A percentile compares a stretch with the other conserved stretches of the same genome.
Conservation (phyloP, 2,888 invertebrate species). For the Tachina fera region DNA sequence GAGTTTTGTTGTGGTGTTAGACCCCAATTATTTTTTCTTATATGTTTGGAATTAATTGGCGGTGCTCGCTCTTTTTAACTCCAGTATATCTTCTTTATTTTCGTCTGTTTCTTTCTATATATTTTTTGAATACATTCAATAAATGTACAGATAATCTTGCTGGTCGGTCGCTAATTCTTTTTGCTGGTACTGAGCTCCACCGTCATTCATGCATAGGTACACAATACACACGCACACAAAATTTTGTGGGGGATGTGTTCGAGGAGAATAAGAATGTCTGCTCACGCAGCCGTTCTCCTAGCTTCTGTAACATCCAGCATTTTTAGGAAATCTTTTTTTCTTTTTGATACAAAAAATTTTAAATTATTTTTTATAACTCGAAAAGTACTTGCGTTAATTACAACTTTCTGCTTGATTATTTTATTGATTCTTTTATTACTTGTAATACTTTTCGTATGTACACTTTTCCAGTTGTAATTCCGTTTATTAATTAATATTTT, state of each 20-base stretch:
- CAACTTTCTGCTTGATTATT: constrained; percentile 9
- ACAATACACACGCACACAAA: constrained; percentile 40
- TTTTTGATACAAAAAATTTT: constrained; percentile 62
- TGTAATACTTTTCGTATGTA: constrained; percentile 26
- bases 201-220: constrained; percentile 49
- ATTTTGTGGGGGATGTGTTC: constrained; percentile 58
- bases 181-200: constrained; percentile 63
- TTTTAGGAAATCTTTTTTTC: constrained; percentile 73
- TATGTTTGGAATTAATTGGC: constrained; percentile 55
- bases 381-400: constrained; percentile 8
- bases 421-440: constrained; percentile 30
- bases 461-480: constrained; percentile 30
- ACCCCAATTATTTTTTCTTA: constrained; percentile 48
- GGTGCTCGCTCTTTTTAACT: constrained; percentile 65
- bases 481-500: constrained; percentile 42
- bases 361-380: constrained; percentile 22
- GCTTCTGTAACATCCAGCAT: constrained; percentile 82
- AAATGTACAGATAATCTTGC: constrained; percentile 65
- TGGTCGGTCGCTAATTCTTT: constrained; percentile 63
- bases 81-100: constrained; percentile 59
- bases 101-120: constrained; percentile 24
- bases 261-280: constrained; percentile 59
- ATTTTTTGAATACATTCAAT: constrained; percentile 60
- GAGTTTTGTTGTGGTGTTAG: constrained; percentile 42
- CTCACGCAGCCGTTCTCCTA: constrained; percentile 82